These are phyloP conservation scores for Phrixothrix hirtus DNA, from an alignment of 2,888 invertebrate species.

Conservation along the genomic window DNA sequence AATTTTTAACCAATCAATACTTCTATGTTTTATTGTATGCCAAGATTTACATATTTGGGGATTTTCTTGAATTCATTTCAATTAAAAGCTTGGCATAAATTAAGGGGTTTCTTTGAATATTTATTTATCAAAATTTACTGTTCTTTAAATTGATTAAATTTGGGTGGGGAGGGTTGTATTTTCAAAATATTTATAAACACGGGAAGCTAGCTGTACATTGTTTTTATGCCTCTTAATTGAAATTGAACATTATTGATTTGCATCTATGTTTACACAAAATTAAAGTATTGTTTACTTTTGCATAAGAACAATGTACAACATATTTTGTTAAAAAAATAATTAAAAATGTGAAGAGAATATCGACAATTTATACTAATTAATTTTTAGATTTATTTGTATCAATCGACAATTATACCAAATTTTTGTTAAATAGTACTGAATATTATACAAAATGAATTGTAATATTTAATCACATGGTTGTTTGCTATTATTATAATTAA, in stretches of 20 bases:
- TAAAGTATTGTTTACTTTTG: neutral
- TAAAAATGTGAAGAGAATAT: too few relatives aligned
- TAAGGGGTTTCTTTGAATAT: neutral
- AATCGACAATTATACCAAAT: too few relatives aligned
- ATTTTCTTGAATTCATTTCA: constrained; percentile 4
- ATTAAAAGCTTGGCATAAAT: neutral
- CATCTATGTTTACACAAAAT: neutral
- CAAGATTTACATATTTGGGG: constrained; percentile 11
- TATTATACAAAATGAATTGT: too few relatives aligned
- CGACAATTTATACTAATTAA: too few relatives aligned
- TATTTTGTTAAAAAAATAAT: too few relatives aligned
- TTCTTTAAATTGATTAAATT: neutral
- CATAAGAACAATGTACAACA: too few relatives aligned
- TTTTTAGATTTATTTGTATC: too few relatives aligned
- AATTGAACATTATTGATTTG: neutral
- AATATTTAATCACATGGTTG: too few relatives aligned
- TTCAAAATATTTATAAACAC: neutral
- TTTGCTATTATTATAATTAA: too few relatives aligned
- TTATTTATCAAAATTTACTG: neutral
- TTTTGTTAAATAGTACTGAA: too few relatives aligned
- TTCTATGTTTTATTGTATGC: neutral
- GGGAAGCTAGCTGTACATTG: neutral
- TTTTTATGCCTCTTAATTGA: neutral
- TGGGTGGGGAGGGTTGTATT: neutral
- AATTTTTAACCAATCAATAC: constrained; percentile 17